A percentile compares a stretch with the other conserved stretches of the same genome.
These are phyloP conservation scores for Azorinus chamasolen DNA, from an alignment of 2,888 invertebrate genomes.

Conservation along the genomic window DNA sequence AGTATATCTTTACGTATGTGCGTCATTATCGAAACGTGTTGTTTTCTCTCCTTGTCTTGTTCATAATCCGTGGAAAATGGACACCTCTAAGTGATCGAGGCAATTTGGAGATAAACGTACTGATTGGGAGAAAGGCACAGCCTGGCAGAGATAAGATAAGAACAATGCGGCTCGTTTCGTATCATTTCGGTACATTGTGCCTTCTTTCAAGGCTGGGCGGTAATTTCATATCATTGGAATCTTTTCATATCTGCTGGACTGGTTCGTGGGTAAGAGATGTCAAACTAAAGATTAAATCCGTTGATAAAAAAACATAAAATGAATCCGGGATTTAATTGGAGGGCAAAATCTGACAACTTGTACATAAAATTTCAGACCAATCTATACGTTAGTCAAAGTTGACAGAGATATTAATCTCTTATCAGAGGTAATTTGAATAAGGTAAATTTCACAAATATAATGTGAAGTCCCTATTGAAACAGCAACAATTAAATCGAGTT, in stretches of 20 bases:
- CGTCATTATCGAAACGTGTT: conserved; percentile 46
- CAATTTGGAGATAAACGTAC: conserved; percentile 53
- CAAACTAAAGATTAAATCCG: conserved; percentile 37
- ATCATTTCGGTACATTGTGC: conserved; percentile 34
- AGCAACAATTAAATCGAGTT: conserved; percentile 39
- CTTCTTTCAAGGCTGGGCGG: conserved; percentile 11
- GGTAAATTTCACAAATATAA: conserved; percentile 68
- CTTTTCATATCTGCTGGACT: conserved; percentile 25
- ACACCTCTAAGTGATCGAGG: conserved; percentile 64
- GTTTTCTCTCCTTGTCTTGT: conserved; percentile 38
- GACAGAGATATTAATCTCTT: conserved; percentile 50
- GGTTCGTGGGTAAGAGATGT: conserved; percentile 28
- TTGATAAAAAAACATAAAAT: conserved; percentile 45
- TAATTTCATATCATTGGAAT: conserved; percentile 21
- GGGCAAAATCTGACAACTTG: conserved; percentile 40
- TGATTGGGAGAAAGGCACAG: conserved; percentile 53
- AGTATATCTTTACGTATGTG: conserved; percentile 20
- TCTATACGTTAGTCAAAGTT: conserved; percentile 34
- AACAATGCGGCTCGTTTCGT: conserved; percentile 8
- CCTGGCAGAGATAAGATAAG: conserved; percentile 60
- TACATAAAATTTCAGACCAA: conserved; percentile 44
- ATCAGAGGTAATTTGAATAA: conserved; percentile 60
- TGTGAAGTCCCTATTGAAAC: conserved; percentile 48
- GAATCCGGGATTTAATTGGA: conserved; percentile 56
- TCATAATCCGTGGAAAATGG: conserved; percentile 59